phyloP scores from a whole-genome alignment of 2,888 invertebrate species.

The Drosophila fungiperda region DNA sequence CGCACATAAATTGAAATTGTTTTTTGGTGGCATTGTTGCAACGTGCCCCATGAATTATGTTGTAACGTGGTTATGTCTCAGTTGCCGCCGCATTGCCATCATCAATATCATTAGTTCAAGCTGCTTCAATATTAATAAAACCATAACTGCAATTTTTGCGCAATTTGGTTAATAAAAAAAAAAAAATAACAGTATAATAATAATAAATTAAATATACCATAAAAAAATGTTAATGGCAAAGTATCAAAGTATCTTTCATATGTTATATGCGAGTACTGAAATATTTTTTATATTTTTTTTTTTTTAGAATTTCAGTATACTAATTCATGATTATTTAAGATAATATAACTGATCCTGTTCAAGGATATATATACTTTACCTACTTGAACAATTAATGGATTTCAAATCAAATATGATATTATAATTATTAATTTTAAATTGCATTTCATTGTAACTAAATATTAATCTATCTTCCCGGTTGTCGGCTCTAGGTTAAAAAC shows the following conservation, averaged over 20 bases:
- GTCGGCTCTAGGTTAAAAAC: neutral
- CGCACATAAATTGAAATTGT: constrained; percentile 57
- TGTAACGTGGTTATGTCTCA: constrained; percentile 1
- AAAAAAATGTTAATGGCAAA: neutral
- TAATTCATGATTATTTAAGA: neutral
- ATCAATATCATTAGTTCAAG: constrained; percentile 35
- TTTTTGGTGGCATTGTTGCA: constrained; percentile 26
- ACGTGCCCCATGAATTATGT: constrained; percentile 30
- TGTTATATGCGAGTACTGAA: neutral
- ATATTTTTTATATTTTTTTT: neutral
- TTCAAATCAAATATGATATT: neutral
- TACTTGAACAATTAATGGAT: neutral
- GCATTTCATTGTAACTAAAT: neutral
- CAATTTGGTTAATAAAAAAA: neutral
- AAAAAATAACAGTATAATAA: neutral
- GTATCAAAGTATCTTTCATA: neutral
- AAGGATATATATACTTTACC: neutral
- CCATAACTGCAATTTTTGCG: constrained; percentile 12
- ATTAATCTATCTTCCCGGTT: neutral
- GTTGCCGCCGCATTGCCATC: neutral
- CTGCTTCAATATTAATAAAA: constrained; percentile 22
- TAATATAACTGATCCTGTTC: neutral
- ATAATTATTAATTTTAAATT: no score
- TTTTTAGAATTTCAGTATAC: no score
- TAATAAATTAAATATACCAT: neutral